Conservation (phyloP, 2,113 vertebrate species). For the Nothobranchius kuhntae region DNA sequence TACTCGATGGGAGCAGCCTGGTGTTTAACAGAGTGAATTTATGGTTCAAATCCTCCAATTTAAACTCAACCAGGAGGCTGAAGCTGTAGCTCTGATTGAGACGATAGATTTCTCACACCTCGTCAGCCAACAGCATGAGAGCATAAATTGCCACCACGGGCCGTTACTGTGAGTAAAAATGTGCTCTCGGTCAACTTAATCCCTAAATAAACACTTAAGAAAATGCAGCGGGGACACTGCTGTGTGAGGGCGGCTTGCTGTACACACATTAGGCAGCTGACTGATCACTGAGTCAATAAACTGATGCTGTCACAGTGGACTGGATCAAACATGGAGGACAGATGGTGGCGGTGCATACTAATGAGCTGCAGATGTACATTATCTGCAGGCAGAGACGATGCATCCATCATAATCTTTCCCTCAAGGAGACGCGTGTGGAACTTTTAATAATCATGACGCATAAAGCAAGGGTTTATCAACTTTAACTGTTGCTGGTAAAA, state of each 20-base stretch:
- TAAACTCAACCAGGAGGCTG: conserved; percentile 1
- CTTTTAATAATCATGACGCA: conserved; percentile 5
- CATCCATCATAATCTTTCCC: conserved; percentile 4
- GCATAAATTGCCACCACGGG: neutral
- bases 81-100: neutral
- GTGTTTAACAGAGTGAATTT: conserved; percentile 8
- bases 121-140: conserved; percentile 2
- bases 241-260: conserved; percentile 2
- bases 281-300: conserved; percentile 39
- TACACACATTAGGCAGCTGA: conserved; percentile 37
- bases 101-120: conserved; percentile 5
- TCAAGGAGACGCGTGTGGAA: neutral
- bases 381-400: conserved; percentile 3
- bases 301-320: conserved; percentile 19
- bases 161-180: conserved; percentile 16
- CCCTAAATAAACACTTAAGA: conserved; percentile 45
- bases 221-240: conserved; percentile 7
- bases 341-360: conserved; percentile 35
- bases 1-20: conserved; percentile 16
- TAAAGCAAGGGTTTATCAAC: neutral
- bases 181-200: conserved; percentile 33
- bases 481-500: neutral
- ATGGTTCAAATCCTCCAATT: conserved; percentile 11
- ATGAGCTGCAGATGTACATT: conserved; percentile 37
- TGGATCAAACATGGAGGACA: conserved; percentile 49